Conservation (phyloP, 1,140 invertebrate species). For the Plectrocnemia conspersa region DNA sequence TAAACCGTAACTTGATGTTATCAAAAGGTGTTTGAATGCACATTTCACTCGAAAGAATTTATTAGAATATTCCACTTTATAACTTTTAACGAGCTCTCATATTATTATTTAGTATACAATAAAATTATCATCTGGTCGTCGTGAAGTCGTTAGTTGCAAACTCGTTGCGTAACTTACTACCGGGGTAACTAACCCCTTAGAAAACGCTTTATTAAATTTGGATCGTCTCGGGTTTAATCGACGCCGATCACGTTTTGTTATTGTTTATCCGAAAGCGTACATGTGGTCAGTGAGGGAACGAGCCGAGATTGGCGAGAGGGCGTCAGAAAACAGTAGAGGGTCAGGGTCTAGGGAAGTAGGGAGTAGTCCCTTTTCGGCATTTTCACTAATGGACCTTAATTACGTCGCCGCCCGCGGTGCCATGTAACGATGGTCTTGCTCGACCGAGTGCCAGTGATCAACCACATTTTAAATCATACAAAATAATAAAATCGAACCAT, state of each 20-base stretch:
- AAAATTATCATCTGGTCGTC: too few relatives aligned
- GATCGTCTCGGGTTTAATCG: background rate
- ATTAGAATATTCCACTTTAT: too few relatives aligned
- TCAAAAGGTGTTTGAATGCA: too few relatives aligned
- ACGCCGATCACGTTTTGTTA: slow-evolving; percentile 6
- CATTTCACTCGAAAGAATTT: too few relatives aligned
- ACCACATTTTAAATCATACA: slow-evolving; percentile 9
- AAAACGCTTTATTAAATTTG: too few relatives aligned
- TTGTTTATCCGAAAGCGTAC: slow-evolving; percentile 6
- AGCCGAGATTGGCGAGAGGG: background rate
- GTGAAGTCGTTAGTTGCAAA: too few relatives aligned
- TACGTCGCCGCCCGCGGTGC: slow-evolving; percentile 26
- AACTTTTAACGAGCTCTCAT: too few relatives aligned
- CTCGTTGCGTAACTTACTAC: too few relatives aligned
- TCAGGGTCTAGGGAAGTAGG: background rate
- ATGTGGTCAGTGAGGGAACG: background rate
- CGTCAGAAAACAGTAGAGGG: background rate
- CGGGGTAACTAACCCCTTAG: too few relatives aligned
- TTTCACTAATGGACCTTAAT: slow-evolving; percentile 34
- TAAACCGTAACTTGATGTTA: too few relatives aligned
- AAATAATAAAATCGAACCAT: too few relatives aligned
- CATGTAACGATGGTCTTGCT: slow-evolving; percentile 19
- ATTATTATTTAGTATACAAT: too few relatives aligned
- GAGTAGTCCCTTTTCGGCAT: slow-evolving; percentile 26
- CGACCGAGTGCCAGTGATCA: background rate